Evolutionary conservation across 2,113 vertebrate genomes (phyloP), one percentile per base, ranked within the genome.

Genomic region (Chelonoidis abingdonii): DNA sequence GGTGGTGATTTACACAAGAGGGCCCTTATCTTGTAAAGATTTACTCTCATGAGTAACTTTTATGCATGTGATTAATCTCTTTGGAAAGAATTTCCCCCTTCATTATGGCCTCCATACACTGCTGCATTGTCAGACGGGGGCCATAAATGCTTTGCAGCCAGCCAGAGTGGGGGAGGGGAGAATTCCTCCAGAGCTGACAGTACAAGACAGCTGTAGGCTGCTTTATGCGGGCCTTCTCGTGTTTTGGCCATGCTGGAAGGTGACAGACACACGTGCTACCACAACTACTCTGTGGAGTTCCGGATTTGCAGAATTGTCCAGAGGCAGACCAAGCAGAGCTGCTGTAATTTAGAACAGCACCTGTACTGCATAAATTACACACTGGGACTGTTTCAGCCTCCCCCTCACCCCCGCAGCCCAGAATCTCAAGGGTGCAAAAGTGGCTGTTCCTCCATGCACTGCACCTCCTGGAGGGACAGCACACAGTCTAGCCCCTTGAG

Each of bases 91-190:
- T 94, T 92, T 82, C 38, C 41, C 14, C 53, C 65, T 3, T 17
- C 35, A n/a, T 10, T 69, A 69, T 38, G 35, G 65, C 65, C 19
- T 35, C 6, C 0, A 0, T 0, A 1, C 0, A 2, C 1, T 6
- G 14, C 5, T 29, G 65, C n/a, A 93, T 41, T 53, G 80, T 83
- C 41, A 24, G 0, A 0, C 10, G 22, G 72, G 24, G 84, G 47
- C 59, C 50, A 41, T 13, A 0, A 1, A 35, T 69, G 79, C 0
- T 86, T 38, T 41, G 75, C 82, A 57, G 83, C 31, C 38, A 14
- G 2, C 6, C 0, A 10, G 29, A 7, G 21, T 29, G 2, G n/a
- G n/a, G 0, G 53, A 0, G 0, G 80, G 16, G 57, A 17, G 9
- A n/a, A 72, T 31, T 3, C 6, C 8, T 24, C 19, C 0, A 2